Evolutionary conservation across 2,113 vertebrate species (phyloP), one percentile per base, ranked within the genome.

Genomic region (Oceanites oceanicus): DNA sequence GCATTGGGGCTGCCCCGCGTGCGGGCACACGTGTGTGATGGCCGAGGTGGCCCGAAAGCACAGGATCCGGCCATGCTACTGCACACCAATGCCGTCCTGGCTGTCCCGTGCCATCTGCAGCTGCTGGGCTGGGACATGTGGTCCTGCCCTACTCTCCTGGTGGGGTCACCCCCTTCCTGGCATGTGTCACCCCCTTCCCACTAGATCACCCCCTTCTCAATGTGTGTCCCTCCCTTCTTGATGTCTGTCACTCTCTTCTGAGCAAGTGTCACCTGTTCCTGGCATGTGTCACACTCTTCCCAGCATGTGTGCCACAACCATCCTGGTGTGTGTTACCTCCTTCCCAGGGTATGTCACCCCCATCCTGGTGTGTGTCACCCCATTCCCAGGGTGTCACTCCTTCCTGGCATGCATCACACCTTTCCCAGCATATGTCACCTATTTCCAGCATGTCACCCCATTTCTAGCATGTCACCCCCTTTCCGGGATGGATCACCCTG

Each of bases 1-100:
- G 1, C 2, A 1, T 7, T 1, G 1, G 62, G 42, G 50, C 40
- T 82, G 66, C 36, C 59, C 58, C 3, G 2, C 11, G 3, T 1
- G 0, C 5, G 18, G 71, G 38, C 47, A 82, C 59, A 8, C 0
- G 0, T 2, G 4, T 68, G 71, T 68, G 70, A 29, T 2, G 8
- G 70, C 44, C 5, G 3, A 82, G 47, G 34, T 73, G 88, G 65
- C 82, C 74, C 11, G 4, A 66, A 73, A 25, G 52, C 0, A 0
- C 21, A 3, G 63, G 13, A 52, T 53, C 15, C 5, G 6, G 34
- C 52, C 34, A 0, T 61, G 52, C 78, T 74, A 20, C 76, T 53
- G 53, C 53, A 10, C 32, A 17, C 14, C 30, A 19, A 0, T 10
- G 47, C 61, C 15, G 3, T 22, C 47, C 67, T 20, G 63, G 17